Conservation (phyloP, 2,113 vertebrate genomes). For the Helogale parvula region DNA sequence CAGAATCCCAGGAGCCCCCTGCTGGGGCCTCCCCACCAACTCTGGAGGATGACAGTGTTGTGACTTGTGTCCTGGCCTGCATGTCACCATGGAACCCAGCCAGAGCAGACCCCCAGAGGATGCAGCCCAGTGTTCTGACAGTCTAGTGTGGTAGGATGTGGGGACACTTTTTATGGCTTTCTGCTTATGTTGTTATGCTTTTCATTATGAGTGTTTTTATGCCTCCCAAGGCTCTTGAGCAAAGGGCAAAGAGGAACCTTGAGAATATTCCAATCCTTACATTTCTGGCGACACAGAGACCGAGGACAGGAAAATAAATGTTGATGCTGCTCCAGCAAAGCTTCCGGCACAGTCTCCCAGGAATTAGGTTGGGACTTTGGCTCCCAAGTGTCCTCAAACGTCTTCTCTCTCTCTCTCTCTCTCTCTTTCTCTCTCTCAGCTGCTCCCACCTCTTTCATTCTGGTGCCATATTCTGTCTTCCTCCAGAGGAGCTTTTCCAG, state of each 20-base stretch:
- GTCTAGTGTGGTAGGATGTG: too few relatives aligned
- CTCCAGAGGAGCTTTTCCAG: background rate
- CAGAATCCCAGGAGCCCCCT: background rate
- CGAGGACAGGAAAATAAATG: background rate
- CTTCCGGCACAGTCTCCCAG: background rate
- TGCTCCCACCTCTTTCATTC: background rate
- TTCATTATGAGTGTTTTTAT: background rate
- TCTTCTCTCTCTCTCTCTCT: background rate
- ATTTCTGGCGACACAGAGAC: background rate
- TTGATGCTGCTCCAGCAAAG: too few relatives aligned
- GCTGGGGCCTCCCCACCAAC: background rate
- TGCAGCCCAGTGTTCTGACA: background rate
- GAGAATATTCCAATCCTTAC: background rate
- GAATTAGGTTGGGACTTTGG: background rate
- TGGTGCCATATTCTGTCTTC: background rate
- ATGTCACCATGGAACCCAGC: background rate
- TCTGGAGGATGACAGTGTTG: background rate
- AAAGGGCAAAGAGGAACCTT: background rate
- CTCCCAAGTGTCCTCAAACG: background rate
- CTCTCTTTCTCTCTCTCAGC: background rate
- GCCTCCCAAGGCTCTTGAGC: background rate
- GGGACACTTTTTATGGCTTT: background rate
- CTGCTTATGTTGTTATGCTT: background rate
- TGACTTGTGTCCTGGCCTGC: background rate
- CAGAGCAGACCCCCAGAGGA: background rate